phyloP scores from a whole-genome alignment of 2,113 vertebrate genomes.

The Capreolus pygargus region DNA sequence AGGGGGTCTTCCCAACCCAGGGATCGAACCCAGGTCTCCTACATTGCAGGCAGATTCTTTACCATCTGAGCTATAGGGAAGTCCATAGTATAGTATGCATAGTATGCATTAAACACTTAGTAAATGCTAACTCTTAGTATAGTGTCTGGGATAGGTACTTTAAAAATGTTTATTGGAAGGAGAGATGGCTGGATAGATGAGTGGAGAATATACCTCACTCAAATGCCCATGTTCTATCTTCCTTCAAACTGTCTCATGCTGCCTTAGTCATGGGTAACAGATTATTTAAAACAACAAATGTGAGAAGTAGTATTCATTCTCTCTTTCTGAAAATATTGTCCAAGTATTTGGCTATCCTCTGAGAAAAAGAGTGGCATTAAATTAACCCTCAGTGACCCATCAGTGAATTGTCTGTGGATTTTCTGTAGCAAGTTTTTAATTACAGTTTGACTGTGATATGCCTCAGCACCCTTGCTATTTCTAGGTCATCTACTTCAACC shows the following conservation, averaged over 20 bases:
- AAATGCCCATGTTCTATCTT: not conserved
- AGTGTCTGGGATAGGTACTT: not conserved
- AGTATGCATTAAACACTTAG: not conserved
- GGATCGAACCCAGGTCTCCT: not conserved
- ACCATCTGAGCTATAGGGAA: not conserved
- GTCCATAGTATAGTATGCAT: not conserved
- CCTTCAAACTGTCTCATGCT: not conserved
- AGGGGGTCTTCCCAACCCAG: not conserved
- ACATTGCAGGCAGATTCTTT: not conserved
- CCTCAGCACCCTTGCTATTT: conserved; percentile 23
- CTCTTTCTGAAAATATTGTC: conserved; percentile 23
- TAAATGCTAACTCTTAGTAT: not conserved
- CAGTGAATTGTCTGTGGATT: not conserved
- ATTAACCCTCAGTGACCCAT: not conserved
- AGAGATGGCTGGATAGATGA: not conserved
- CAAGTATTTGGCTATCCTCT: conserved; percentile 30
- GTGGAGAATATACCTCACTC: not conserved
- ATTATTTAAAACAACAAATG: conserved; percentile 25
- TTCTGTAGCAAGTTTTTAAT: conserved; percentile 44
- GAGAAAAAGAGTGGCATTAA: conserved; percentile 9
- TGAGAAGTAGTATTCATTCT: not conserved
- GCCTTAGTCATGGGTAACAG: not conserved
- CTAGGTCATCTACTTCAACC: conserved; percentile 36
- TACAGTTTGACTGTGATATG: not conserved
- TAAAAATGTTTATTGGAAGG: not conserved